These are phyloP conservation scores for Dendroctonus ponderosae DNA, from an alignment of 1,140 invertebrate genomes.

Conservation along the genomic window DNA sequence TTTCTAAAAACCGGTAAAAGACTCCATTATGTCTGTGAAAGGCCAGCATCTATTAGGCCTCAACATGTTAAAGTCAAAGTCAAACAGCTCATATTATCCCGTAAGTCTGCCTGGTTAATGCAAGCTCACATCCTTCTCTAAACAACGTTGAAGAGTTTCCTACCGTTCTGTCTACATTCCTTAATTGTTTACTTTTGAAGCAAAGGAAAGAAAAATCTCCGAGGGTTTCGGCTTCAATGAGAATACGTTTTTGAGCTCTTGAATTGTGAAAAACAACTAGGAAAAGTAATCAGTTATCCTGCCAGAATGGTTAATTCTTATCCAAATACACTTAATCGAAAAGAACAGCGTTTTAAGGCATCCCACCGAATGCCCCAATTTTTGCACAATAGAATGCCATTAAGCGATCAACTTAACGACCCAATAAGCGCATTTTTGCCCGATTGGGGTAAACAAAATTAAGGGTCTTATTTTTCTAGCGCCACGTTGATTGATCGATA, in stretches of 20 bases:
- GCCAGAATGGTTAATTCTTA: too few species aligned
- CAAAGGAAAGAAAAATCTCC: not conserved
- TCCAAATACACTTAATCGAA: too few species aligned
- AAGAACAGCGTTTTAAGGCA: too few species aligned
- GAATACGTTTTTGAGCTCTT: too few species aligned
- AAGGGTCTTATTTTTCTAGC: too few species aligned
- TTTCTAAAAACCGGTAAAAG: slow-evolving; percentile 4
- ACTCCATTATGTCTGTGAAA: slow-evolving; percentile 8
- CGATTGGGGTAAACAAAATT: too few species aligned
- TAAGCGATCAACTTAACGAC: too few species aligned
- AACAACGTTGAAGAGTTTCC: slow-evolving; percentile 2
- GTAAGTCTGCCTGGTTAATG: slow-evolving; percentile 16
- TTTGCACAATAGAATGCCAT: too few species aligned
- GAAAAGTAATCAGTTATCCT: not conserved
- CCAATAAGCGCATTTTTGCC: too few species aligned
- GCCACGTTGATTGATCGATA: too few species aligned
- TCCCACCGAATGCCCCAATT: too few species aligned
- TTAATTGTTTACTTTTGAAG: not conserved
- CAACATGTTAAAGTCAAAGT: not conserved
- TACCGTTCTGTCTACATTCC: slow-evolving; percentile 12
- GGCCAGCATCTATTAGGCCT: not conserved
- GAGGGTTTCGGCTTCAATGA: too few species aligned
- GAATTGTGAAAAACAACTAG: not conserved
- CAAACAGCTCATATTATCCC: slow-evolving; percentile 5
- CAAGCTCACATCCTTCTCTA: slow-evolving; percentile 14